Evolutionary conservation across 1,140 invertebrate genomes (phyloP).

Genomic region (Drosophila punjabiensis): DNA sequence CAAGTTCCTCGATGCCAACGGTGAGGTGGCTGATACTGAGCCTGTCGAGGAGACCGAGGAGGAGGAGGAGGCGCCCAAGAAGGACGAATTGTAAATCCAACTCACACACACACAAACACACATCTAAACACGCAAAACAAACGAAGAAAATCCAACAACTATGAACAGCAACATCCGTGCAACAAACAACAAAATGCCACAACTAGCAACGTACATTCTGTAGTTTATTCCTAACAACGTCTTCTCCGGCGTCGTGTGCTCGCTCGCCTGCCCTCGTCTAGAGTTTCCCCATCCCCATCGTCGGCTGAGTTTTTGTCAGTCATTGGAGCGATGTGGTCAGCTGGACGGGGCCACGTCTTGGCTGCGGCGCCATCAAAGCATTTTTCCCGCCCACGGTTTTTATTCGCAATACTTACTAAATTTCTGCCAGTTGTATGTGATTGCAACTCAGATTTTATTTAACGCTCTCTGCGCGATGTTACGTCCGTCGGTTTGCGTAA

Average conservation of each 20-base stretch:
- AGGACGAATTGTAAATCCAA: constrained; percentile 82
- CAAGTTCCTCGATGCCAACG: constrained; percentile 93
- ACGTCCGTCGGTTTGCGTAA: constrained; percentile 36
- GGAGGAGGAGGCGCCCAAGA: constrained; percentile 78
- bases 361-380: constrained; percentile 38
- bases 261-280: constrained; percentile 8
- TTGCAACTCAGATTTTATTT: constrained; percentile 38
- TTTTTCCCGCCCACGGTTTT: constrained; percentile 48
- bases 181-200: constrained; percentile 58
- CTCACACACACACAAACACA: constrained; percentile 41
- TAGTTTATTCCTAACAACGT: constrained; percentile 65
- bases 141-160: constrained; percentile 57
- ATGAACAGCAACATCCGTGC: constrained; percentile 59
- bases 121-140: constrained; percentile 37
- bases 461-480: constrained; percentile 36
- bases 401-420: constrained; percentile 48
- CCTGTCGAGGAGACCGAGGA: constrained; percentile 68
- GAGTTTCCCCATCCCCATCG: constrained; percentile 38
- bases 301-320: constrained; percentile 72
- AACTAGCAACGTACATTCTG: constrained; percentile 81
- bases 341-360: constrained; percentile 21
- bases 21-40: constrained; percentile 73
- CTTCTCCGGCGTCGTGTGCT: constrained; percentile 10
- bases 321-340: constrained; percentile 21
- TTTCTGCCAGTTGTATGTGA: constrained; percentile 46